Conservation (phyloP, 1,140 invertebrate species). For the Ceratoteleas bidentatus region DNA sequence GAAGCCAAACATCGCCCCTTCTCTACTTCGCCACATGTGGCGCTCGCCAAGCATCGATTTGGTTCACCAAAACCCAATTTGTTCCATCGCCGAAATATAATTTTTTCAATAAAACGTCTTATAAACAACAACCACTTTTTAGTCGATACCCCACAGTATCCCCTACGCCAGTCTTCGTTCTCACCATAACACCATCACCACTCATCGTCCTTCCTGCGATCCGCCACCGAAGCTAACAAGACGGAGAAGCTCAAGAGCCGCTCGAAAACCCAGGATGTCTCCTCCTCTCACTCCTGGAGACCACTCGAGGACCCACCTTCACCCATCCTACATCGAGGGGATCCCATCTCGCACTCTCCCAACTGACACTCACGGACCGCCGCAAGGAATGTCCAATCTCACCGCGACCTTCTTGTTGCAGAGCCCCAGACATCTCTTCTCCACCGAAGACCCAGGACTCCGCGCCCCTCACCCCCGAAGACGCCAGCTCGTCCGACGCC, state of each 20-base stretch:
- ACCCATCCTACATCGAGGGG: not conserved
- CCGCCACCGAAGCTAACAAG: too few species aligned
- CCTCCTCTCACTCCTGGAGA: too few species aligned
- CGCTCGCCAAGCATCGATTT: too few species aligned
- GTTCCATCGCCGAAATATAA: not conserved
- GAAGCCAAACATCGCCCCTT: too few species aligned
- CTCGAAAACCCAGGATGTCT: too few species aligned
- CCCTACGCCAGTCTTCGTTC: too few species aligned
- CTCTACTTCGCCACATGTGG: too few species aligned
- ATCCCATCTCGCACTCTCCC: not conserved
- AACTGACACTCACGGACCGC: not conserved
- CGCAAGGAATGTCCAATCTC: too few species aligned
- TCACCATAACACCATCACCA: not conserved
- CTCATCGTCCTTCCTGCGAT: not conserved
- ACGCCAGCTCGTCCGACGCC: constrained; percentile 19
- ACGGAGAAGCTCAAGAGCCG: too few species aligned
- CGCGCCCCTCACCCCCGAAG: constrained; percentile 13
- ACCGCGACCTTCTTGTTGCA: too few species aligned
- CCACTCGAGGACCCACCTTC: too few species aligned
- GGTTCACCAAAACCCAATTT: too few species aligned
- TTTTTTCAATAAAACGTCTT: constrained; percentile 22
- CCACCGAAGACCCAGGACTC: not conserved
- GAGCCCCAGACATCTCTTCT: not conserved
- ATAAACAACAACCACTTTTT: not conserved
- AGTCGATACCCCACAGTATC: not conserved